These are phyloP conservation scores for Esox niger DNA, from an alignment of 2,113 vertebrate genomes.

Conservation along the genomic window DNA sequence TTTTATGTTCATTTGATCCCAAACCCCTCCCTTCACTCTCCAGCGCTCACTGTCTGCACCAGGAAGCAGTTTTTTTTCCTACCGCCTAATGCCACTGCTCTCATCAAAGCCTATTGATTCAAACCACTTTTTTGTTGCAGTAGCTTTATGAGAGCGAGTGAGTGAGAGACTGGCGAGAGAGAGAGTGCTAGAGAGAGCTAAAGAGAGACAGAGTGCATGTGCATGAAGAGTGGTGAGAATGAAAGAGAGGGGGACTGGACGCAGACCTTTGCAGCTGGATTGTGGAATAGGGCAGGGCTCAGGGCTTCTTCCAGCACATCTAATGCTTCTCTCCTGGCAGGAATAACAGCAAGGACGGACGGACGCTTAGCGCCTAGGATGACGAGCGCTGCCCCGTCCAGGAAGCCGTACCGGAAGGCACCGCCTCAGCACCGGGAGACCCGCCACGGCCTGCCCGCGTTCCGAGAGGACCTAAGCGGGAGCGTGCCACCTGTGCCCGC, in stretches of 20 bases:
- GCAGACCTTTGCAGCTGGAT: constrained; percentile 7
- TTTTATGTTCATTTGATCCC: constrained; percentile 51
- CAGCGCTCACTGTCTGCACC: constrained; percentile 13
- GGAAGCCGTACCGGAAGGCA: constrained; percentile 96
- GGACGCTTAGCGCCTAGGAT: constrained; percentile 67
- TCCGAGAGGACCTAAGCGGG: constrained; percentile 72
- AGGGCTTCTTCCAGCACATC: constrained; percentile 9
- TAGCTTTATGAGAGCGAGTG: constrained; percentile 10
- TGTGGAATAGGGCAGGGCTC: constrained; percentile 21
- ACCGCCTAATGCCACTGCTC: constrained; percentile 22
- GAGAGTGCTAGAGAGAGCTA: constrained; percentile 14
- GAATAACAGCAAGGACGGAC: constrained; percentile 29
- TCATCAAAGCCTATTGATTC: constrained; percentile 50
- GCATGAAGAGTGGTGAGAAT: not conserved
- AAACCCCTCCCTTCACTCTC: constrained; percentile 8
- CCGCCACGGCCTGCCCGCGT: constrained; percentile 73
- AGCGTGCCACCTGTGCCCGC: constrained; percentile 38
- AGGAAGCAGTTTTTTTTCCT: constrained; percentile 1
- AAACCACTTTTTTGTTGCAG: constrained; percentile 33
- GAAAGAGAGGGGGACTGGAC: constrained; percentile 15
- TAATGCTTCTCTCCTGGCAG: constrained; percentile 42
- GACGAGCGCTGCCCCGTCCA: constrained; percentile 80
- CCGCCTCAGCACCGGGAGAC: constrained; percentile 93
- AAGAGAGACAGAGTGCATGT: constrained; percentile 15
- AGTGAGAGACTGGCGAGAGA: not conserved